Evolutionary conservation across 1,140 invertebrate genomes (phyloP).

Genomic region (Agrilus planipennis): DNA sequence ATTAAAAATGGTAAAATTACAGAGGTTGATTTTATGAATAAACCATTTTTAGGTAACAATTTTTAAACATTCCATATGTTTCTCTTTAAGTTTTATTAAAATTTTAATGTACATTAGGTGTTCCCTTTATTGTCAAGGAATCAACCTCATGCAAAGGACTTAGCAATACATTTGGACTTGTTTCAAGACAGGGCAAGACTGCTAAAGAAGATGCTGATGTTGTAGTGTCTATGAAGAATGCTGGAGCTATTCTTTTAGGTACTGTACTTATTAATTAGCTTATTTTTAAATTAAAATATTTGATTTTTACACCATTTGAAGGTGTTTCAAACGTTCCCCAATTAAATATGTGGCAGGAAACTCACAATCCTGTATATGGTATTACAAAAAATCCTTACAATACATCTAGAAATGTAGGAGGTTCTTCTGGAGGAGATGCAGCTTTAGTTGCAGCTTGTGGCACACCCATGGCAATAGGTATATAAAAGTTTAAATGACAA

Average conservation of each 20-base stretch:
- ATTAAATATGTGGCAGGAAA: slow-evolving; percentile 72
- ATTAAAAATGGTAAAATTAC: slow-evolving; percentile 42
- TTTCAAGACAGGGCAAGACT: slow-evolving; percentile 39
- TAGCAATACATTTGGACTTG: slow-evolving; percentile 53
- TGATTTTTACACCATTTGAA: not conserved
- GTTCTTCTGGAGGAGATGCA: slow-evolving; percentile 72
- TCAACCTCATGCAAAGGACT: slow-evolving; percentile 46
- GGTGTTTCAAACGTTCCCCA: slow-evolving; percentile 37
- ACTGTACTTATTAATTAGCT: not conserved
- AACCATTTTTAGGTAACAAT: slow-evolving; percentile 59
- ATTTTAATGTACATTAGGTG: no score
- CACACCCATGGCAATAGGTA: slow-evolving; percentile 4
- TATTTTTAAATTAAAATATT: not conserved
- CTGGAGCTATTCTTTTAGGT: slow-evolving; percentile 60
- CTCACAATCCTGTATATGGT: slow-evolving; percentile 80
- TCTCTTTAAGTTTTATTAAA: no score
- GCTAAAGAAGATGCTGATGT: slow-evolving; percentile 65
- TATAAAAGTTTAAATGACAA: not conserved
- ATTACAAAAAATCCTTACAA: slow-evolving; percentile 88
- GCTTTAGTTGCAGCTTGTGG: slow-evolving; percentile 48
- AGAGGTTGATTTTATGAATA: slow-evolving; percentile 44
- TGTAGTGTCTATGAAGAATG: slow-evolving; percentile 56
- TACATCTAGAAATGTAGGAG: slow-evolving; percentile 63
- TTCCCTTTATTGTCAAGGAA: slow-evolving; percentile 69
- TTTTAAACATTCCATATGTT: no score